Base-by-base conservation (phyloP, 2,113 vertebrate genomes). In the Cebidichthys violaceus region DNA sequence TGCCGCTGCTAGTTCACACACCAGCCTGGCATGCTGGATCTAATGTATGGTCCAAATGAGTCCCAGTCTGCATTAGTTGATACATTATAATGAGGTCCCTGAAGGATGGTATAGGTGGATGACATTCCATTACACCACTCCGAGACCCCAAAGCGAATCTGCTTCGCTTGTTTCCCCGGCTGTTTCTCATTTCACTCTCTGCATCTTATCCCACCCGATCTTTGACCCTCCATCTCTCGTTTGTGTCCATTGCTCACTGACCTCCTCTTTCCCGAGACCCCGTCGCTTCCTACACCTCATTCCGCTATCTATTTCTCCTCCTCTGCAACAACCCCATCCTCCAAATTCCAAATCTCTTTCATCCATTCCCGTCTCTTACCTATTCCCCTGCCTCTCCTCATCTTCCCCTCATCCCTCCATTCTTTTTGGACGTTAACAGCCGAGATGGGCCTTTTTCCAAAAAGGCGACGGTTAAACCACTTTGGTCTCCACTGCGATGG, bases 31-130 rank as follows among this genome's bases (percentile, higher is more conserved):
- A 3, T 27, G 39, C 68, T 74, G 37, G 27, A 55, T 79, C 47
- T 79, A 60, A 88, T 75, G 65, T 75, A 50, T 68, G 57, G 66
- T 77, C 62, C 74, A 83, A 90, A 81, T 67, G 81, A 85, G 73
- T 69, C 70, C 68, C 62, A 86, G 59, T 73, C 77, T 87, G 76
- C 55, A 27, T 84, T 84, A 75, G 74, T 70, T 82, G 81, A 84
- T 83, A 18, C 67, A 84, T 80, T 85, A 80, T 89, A 88, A 91
- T 89, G 81, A 91, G 73, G 72, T 87, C 85, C 66, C 89, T 35
- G 22, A 70, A 76, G 89, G 77, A 67, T 41, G 75, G 27, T 75
- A 67, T 77, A 73, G 87, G 91, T 84, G 75, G 81, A 90, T 86
- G 71, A n/a, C 57, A 69, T 79, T 88, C 71, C 59, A 86, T 86